Conservation (phyloP, 2,888 invertebrate genomes). For the Oscheius sp. region DNA sequence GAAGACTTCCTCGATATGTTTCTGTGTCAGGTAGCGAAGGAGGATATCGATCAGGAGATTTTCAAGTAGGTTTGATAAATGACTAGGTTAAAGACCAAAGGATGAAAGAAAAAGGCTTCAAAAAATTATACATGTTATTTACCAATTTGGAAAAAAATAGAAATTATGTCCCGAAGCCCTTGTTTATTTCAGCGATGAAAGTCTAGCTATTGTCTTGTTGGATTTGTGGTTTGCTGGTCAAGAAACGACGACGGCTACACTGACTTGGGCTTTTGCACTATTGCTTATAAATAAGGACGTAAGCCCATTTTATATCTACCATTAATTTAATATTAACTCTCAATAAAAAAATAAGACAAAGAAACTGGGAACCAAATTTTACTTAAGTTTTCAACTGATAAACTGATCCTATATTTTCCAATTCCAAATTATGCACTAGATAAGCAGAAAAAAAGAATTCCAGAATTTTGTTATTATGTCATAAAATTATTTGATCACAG, state of each 20-base stretch:
- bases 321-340: neutral
- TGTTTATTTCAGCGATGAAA: slow-evolving; percentile 8
- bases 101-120: neutral
- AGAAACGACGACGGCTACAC: slow-evolving; percentile 51
- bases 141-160: slow-evolving; percentile 24
- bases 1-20: slow-evolving; percentile 23
- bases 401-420: neutral
- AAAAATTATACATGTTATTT: no score
- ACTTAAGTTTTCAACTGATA: neutral
- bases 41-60: slow-evolving; percentile 3
- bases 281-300: slow-evolving; percentile 32
- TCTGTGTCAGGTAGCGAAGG: neutral
- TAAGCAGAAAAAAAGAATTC: no score
- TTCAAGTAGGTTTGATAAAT: slow-evolving; percentile 1
- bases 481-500: no score
- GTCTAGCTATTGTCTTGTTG: slow-evolving; percentile 19
- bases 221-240: slow-evolving; percentile 56
- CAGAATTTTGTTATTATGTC: no score
- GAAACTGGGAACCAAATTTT: neutral
- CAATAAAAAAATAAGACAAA: neutral
- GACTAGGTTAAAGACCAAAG: neutral
- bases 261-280: slow-evolving; percentile 45
- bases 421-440: no score
- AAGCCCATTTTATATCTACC: neutral
- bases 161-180: slow-evolving; percentile 11